Percentiles rank a stretch among this genome's conserved stretches.
These are phyloP conservation scores for Hyles vespertilio DNA, from an alignment of 1,140 invertebrate species.

Conservation along the genomic window DNA sequence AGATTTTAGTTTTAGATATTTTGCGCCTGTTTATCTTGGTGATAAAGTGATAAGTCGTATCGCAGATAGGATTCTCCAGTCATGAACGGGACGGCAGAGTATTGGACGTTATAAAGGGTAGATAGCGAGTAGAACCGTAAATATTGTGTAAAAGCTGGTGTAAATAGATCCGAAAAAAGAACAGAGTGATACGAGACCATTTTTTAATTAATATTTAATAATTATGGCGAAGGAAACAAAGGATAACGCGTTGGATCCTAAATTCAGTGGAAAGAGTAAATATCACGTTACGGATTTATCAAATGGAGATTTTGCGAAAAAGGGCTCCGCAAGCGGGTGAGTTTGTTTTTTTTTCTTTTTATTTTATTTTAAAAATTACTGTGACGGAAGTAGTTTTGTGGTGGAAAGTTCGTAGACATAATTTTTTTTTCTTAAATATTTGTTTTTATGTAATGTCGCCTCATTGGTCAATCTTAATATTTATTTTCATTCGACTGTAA, in stretches of 20 bases:
- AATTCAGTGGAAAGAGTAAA: constrained; percentile 7
- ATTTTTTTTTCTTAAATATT: no score
- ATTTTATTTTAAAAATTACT: no score
- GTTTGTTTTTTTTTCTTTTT: background rate
- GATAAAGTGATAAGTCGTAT: constrained; percentile 7
- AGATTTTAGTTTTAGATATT: constrained; percentile 5
- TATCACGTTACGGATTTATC: constrained; percentile 11
- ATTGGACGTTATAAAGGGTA: constrained; percentile 7
- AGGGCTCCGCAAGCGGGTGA: constrained; percentile 9
- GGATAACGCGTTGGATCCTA: constrained; percentile 12
- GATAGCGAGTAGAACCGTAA: constrained; percentile 1
- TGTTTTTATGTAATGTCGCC: no score
- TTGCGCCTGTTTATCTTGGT: constrained; percentile 5
- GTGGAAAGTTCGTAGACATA: no score
- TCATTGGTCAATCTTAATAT: no score
- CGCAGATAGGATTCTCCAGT: constrained; percentile 1
- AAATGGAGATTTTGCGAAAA: constrained; percentile 7
- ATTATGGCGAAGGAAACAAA: constrained; percentile 16
- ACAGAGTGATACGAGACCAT: background rate
- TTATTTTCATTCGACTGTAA: no score
- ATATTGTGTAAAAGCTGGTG: constrained; percentile 1
- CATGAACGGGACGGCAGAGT: constrained; percentile 3
- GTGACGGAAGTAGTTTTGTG: no score
- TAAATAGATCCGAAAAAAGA: background rate
- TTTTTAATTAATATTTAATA: constrained; percentile 7